Percentiles rank a stretch among this genome's conserved stretches.
These are phyloP conservation scores for Discoglossus pictus DNA, from an alignment of 2,797 vertebrate species.

Conservation along the genomic window DNA sequence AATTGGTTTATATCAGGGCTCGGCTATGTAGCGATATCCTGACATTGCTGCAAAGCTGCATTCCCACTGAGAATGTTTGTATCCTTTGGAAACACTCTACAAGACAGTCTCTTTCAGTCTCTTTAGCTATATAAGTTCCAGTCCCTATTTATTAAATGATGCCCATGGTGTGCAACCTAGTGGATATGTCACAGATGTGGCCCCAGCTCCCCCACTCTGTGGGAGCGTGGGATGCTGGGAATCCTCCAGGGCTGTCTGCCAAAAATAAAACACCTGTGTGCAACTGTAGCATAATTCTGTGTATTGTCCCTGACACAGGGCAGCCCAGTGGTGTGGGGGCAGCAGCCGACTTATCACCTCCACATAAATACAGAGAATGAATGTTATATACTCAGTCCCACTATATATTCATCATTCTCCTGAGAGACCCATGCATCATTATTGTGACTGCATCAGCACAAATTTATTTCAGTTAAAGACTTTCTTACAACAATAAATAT, in stretches of 20 bases:
- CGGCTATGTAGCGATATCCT: too few relatives aligned
- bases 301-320: slow-evolving; percentile 24
- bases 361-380: neutral
- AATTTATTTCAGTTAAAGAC: neutral
- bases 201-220: neutral
- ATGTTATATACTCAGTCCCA: neutral
- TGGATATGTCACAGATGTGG: neutral
- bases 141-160: too few relatives aligned
- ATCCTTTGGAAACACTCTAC: too few relatives aligned
- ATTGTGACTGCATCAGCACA: neutral
- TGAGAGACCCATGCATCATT: neutral
- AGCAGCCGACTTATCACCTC: slow-evolving; percentile 20
- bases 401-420: too few relatives aligned
- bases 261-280: slow-evolving; percentile 36
- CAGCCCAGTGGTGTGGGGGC: slow-evolving; percentile 5
- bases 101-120: too few relatives aligned
- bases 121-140: too few relatives aligned
- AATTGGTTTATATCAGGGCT: too few relatives aligned
- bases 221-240: slow-evolving; percentile 30
- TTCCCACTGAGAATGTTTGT: too few relatives aligned
- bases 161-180: neutral
- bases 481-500: too few relatives aligned
- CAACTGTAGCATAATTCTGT: slow-evolving; percentile 6
- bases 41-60: too few relatives aligned
- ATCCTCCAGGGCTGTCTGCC: slow-evolving; percentile 16